These are phyloP conservation scores for Ceraclea dissimilis DNA, from an alignment of 2,888 invertebrate genomes.

Conservation along the genomic window DNA sequence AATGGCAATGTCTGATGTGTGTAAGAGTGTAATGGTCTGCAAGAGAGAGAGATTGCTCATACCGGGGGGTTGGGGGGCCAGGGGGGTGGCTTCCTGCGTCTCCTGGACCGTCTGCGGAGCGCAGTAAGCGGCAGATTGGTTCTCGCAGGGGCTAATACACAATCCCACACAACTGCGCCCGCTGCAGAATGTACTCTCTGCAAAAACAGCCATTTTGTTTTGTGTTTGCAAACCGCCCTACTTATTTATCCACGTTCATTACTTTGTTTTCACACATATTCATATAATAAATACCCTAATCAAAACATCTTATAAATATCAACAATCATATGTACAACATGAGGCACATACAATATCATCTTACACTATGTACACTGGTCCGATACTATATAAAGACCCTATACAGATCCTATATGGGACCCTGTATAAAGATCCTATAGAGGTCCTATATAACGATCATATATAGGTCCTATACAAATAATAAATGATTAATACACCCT, in stretches of 20 bases:
- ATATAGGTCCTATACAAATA: no score
- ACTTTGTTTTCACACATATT: background rate
- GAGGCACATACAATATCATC: no score
- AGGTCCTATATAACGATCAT: no score
- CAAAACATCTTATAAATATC: no score
- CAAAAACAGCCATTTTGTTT: conserved; percentile 26
- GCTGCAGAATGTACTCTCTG: conserved; percentile 39
- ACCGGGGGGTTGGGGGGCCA: conserved; percentile 10
- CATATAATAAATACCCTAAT: no score
- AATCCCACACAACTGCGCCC: conserved; percentile 38
- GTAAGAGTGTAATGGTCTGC: background rate
- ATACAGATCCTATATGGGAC: no score
- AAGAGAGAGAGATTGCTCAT: conserved; percentile 6
- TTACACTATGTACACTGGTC: no score
- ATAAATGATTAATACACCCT: no score
- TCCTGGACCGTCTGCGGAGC: conserved; percentile 16
- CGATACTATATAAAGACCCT: no score
- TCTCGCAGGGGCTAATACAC: conserved; percentile 47
- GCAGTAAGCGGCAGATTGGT: conserved; percentile 39
- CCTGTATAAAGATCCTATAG: no score
- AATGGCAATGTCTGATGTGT: background rate
- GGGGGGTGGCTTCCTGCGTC: conserved; percentile 3
- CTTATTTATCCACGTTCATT: background rate
- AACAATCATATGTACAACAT: no score
- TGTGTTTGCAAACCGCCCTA: background rate